These are phyloP conservation scores for Suncus etruscus DNA, from an alignment of 2,113 vertebrate genomes.

Conservation along the genomic window DNA sequence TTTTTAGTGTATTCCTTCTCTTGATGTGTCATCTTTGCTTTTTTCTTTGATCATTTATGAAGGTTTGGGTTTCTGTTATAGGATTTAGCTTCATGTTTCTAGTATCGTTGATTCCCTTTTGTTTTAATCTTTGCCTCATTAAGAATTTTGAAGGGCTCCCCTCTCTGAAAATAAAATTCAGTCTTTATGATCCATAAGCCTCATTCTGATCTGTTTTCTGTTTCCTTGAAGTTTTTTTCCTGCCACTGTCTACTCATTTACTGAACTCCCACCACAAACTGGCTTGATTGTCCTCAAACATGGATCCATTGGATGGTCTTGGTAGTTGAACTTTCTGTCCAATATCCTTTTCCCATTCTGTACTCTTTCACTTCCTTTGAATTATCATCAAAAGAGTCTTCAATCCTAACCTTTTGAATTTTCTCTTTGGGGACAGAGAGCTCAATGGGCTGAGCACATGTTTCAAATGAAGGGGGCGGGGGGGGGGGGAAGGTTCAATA, in stretches of 20 bases:
- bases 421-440: no score
- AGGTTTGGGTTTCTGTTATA: neutral
- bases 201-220: neutral
- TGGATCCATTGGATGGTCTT: neutral
- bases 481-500: no score
- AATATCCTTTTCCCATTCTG: neutral
- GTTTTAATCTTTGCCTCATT: neutral
- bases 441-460: no score
- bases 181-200: neutral
- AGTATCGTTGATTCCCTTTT: neutral
- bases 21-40: neutral
- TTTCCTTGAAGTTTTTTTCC: neutral
- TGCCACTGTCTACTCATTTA: neutral
- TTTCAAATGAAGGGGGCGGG: no score
- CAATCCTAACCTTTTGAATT: neutral
- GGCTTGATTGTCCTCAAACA: neutral
- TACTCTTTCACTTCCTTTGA: neutral
- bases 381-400: neutral
- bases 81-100: neutral
- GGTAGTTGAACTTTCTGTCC: neutral
- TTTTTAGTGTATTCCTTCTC: neutral
- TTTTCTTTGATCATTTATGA: slow-evolving; percentile 10
- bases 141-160: neutral
- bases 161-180: neutral
- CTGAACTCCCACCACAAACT: neutral